These are phyloP conservation scores for Armadillidium nasatum DNA, from an alignment of 1,140 invertebrate species.

Conservation along the genomic window DNA sequence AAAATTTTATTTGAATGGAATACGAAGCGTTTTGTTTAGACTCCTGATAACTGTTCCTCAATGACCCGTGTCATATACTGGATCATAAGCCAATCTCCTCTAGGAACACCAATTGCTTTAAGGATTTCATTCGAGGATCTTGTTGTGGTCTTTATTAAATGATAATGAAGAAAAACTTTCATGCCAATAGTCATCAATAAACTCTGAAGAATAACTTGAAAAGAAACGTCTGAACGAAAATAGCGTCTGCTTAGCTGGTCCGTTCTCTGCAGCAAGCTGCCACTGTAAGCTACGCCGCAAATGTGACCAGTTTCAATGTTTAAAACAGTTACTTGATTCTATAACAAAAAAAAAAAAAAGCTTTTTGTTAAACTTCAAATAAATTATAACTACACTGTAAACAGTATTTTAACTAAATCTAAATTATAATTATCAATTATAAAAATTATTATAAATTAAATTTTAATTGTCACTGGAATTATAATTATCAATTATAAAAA, in stretches of 20 bases:
- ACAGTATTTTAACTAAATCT: too few species aligned
- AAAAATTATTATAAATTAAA: too few species aligned
- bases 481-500: neutral
- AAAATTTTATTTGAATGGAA: too few species aligned
- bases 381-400: too few species aligned
- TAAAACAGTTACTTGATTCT: conserved; percentile 39
- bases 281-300: conserved; percentile 35
- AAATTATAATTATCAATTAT: too few species aligned
- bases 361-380: too few species aligned
- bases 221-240: conserved; percentile 32
- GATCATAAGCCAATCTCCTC: conserved; percentile 36
- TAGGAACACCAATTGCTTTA: conserved; percentile 29
- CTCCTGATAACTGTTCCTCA: conserved; percentile 16
- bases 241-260: conserved; percentile 32
- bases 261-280: conserved; percentile 30
- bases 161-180: conserved; percentile 31
- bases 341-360: too few species aligned
- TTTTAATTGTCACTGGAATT: too few species aligned
- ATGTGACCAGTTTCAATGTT: conserved; percentile 39
- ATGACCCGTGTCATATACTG: conserved; percentile 27
- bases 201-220: conserved; percentile 29
- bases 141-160: conserved; percentile 28
- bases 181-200: conserved; percentile 30
- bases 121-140: conserved; percentile 31
- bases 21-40: too few species aligned